These are phyloP conservation scores for Peromyscus aztecus DNA, from an alignment of 2,797 vertebrate species.

Conservation along the genomic window DNA sequence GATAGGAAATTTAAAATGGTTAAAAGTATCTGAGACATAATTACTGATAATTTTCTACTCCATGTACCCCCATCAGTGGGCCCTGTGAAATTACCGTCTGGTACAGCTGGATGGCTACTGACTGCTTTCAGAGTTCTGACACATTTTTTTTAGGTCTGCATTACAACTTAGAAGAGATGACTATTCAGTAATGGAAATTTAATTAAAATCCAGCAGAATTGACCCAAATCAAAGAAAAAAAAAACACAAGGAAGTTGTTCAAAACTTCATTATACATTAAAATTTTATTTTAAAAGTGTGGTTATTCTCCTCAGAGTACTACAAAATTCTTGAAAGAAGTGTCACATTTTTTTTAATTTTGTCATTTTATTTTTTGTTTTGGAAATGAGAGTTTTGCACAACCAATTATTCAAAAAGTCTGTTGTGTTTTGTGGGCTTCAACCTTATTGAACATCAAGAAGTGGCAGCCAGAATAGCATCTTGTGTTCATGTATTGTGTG, in stretches of 20 bases:
- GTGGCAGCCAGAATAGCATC: background rate
- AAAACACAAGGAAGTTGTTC: background rate
- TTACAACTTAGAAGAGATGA: background rate
- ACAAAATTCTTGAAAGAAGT: background rate
- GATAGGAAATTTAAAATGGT: background rate
- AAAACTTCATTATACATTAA: background rate
- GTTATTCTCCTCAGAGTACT: background rate
- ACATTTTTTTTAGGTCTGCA: background rate
- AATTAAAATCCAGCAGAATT: background rate
- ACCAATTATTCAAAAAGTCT: background rate
- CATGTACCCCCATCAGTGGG: background rate
- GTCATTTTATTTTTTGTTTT: background rate
- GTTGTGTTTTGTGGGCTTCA: background rate
- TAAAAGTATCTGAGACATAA: background rate
- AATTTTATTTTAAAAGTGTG: background rate
- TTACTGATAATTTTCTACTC: background rate
- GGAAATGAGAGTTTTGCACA: background rate
- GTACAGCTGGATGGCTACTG: background rate
- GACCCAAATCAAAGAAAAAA: background rate
- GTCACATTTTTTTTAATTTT: background rate
- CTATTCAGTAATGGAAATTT: background rate
- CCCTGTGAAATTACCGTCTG: background rate
- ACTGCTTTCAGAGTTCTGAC: background rate
- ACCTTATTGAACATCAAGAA: background rate
- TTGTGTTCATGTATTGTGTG: background rate